Conservation (phyloP, 2,113 vertebrate genomes). For the Lampris incognitus region DNA sequence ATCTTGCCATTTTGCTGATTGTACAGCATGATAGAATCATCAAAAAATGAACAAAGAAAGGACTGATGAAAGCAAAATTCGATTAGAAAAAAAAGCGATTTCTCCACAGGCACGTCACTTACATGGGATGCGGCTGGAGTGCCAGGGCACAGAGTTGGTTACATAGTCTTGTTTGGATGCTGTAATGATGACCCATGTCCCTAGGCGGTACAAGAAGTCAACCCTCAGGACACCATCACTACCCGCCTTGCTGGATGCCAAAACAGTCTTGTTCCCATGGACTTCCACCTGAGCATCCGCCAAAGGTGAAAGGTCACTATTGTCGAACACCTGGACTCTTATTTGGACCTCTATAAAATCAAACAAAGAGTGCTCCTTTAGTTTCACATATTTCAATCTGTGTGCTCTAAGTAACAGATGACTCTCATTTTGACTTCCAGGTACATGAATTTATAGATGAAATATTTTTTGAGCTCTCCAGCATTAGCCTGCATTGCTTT, state of each 20-base stretch:
- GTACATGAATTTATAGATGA: not conserved
- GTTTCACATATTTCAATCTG: not conserved
- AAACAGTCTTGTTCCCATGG: constrained; percentile 87
- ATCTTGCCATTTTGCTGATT: not conserved
- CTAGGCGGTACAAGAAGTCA: constrained; percentile 88
- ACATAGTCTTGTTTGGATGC: constrained; percentile 91
- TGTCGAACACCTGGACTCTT: constrained; percentile 95
- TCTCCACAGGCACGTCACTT: constrained; percentile 70
- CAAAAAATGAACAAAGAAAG: not conserved
- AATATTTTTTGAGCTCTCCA: not conserved
- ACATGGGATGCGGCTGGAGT: constrained; percentile 91
- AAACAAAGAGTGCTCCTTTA: not conserved
- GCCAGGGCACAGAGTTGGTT: constrained; percentile 95
- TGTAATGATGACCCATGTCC: constrained; percentile 88
- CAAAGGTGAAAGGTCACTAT: constrained; percentile 90
- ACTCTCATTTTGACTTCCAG: not conserved
- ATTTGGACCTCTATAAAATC: constrained; percentile 89
- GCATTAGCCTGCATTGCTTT: not conserved
- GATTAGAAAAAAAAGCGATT: not conserved
- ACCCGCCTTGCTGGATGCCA: constrained; percentile 85
- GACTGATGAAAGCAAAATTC: not conserved
- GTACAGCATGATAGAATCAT: not conserved
- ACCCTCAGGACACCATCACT: constrained; percentile 84
- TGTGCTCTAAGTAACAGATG: not conserved
- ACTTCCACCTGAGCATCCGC: constrained; percentile 86